These are phyloP conservation scores for Ceuthmochares aereus DNA, from an alignment of 2,113 vertebrate genomes.

Conservation along the genomic window DNA sequence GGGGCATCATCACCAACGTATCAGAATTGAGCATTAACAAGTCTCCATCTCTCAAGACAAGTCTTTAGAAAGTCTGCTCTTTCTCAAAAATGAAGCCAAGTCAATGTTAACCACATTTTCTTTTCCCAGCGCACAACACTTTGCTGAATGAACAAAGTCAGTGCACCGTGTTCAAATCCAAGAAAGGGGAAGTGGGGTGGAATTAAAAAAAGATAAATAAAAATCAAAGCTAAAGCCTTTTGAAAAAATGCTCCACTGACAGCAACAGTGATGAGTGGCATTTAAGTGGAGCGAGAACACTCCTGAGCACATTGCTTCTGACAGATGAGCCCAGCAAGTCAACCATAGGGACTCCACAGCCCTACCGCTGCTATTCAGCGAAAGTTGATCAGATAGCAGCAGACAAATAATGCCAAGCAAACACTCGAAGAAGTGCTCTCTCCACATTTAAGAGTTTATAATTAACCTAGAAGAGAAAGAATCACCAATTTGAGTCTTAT, in stretches of 20 bases:
- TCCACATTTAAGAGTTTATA: constrained; percentile 25
- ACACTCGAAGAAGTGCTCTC: constrained; percentile 16
- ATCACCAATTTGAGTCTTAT: neutral
- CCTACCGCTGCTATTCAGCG: neutral
- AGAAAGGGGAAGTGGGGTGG: neutral
- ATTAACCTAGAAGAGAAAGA: neutral
- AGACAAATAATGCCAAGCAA: constrained; percentile 41
- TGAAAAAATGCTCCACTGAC: neutral
- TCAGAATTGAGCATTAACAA: constrained; percentile 33
- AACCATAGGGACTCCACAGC: constrained; percentile 20
- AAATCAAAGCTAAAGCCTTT: neutral
- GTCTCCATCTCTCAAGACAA: neutral
- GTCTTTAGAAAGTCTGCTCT: neutral
- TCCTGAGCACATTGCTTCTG: constrained; percentile 9
- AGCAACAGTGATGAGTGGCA: neutral
- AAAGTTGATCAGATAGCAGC: constrained; percentile 67
- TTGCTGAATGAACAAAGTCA: neutral
- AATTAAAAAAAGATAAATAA: too few relatives aligned
- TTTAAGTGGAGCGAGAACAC: neutral
- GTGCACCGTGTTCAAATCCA: neutral
- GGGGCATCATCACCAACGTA: neutral
- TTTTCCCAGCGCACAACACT: rapidly evolving
- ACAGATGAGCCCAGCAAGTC: constrained; percentile 53
- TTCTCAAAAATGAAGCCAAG: neutral
- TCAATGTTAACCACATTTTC: neutral